Evolutionary conservation across 2,888 invertebrate genomes (phyloP).

Genomic region (Erannis defoliaria): DNA sequence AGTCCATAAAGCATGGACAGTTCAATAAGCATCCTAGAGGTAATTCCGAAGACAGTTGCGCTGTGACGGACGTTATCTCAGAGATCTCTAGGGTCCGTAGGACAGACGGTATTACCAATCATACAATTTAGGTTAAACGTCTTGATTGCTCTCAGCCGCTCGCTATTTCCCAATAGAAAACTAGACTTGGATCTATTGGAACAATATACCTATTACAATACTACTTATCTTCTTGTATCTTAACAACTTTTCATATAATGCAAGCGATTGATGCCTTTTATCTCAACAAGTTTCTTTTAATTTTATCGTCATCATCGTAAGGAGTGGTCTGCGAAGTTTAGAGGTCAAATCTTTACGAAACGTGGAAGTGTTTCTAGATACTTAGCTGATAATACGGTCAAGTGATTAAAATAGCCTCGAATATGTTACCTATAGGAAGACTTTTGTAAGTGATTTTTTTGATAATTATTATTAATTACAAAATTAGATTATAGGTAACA

Average conservation of each 20-base stretch:
- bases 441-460: background rate
- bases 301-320: constrained; percentile 26
- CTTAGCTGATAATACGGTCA: constrained; percentile 1
- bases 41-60: constrained; percentile 49
- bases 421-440: background rate
- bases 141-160: constrained; percentile 51
- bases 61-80: constrained; percentile 47
- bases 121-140: constrained; percentile 79
- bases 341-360: constrained; percentile 18
- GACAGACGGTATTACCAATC: constrained; percentile 70
- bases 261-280: constrained; percentile 4
- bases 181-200: constrained; percentile 12
- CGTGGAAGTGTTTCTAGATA: constrained; percentile 11
- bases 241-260: constrained; percentile 4
- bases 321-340: constrained; percentile 11
- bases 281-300: constrained; percentile 25
- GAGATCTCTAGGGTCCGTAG: constrained; percentile 54
- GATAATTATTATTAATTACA: too few species aligned
- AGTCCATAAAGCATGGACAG: constrained; percentile 39
- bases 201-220: constrained; percentile 20
- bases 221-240: constrained; percentile 17
- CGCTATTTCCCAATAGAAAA: constrained; percentile 53
- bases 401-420: background rate
- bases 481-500: too few species aligned
- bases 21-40: constrained; percentile 51